A percentile compares a stretch with the other conserved stretches of the same genome.
Conservation (phyloP, 2,113 vertebrate genomes). For the Trinectes maculatus region DNA sequence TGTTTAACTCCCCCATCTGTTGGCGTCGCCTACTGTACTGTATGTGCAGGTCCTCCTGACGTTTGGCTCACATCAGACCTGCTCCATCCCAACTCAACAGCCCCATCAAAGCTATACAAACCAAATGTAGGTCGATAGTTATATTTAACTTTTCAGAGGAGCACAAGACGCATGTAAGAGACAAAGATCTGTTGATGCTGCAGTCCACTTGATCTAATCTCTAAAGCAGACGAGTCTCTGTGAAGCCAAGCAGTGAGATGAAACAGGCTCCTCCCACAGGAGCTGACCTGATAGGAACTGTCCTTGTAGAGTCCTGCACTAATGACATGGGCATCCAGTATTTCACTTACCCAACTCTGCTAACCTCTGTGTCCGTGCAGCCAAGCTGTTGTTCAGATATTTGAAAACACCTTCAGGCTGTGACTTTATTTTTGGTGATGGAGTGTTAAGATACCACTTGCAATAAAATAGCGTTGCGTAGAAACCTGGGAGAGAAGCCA, state of each 20-base stretch:
- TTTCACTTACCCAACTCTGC: neutral
- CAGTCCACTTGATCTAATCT: too few species aligned
- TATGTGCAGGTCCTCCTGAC: too few species aligned
- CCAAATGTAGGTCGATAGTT: too few species aligned
- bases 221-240: too few species aligned
- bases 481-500: neutral
- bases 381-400: neutral
- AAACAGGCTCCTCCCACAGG: slow-evolving; percentile 5
- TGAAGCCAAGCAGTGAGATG: neutral
- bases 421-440: too few species aligned
- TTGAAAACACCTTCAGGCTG: neutral
- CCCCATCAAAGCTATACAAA: too few species aligned
- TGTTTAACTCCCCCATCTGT: too few species aligned
- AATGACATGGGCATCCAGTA: neutral
- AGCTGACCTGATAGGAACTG: slow-evolving; percentile 3
- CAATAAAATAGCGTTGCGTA: neutral
- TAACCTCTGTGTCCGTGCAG: neutral
- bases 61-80: too few species aligned
- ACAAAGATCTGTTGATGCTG: neutral
- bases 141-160: too few species aligned
- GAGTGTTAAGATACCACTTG: neutral
- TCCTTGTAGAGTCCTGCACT: slow-evolving; percentile 3
- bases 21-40: too few species aligned
- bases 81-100: too few species aligned
- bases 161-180: too few species aligned